Evolutionary conservation across 2,113 vertebrate genomes (phyloP).

Genomic region (Theristicus caerulescens): DNA sequence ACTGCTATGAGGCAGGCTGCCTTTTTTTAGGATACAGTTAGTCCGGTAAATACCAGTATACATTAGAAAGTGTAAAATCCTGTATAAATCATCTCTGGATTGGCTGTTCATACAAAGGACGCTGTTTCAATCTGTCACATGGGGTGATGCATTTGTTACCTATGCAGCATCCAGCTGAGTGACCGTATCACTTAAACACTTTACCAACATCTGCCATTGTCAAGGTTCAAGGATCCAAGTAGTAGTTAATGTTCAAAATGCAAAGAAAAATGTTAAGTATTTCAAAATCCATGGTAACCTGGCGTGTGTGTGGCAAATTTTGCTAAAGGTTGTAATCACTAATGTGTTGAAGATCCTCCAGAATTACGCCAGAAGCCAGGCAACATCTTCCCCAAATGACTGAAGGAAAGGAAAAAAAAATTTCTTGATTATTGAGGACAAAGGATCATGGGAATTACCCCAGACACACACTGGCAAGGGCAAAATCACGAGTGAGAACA

Average conservation of each 20-base stretch:
- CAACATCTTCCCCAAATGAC: background rate
- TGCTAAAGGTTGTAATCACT: background rate
- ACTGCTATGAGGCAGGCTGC: background rate
- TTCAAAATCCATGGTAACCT: background rate
- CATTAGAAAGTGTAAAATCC: background rate
- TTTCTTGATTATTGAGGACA: background rate
- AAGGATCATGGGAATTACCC: background rate
- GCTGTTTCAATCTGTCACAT: background rate
- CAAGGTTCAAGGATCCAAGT: background rate
- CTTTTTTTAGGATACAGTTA: background rate
- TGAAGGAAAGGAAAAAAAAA: background rate
- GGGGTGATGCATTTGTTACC: background rate
- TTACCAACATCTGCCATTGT: background rate
- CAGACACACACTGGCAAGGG: background rate
- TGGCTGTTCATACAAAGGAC: background rate
- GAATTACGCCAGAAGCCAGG: background rate
- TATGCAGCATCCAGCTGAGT: background rate
- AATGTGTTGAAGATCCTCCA: background rate
- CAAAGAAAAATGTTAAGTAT: background rate
- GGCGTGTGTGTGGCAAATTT: fast-evolving
- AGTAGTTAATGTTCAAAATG: background rate
- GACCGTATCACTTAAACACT: background rate
- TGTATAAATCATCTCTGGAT: background rate
- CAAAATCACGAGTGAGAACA: background rate
- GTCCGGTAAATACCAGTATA: background rate